Evolutionary conservation across 1,140 invertebrate species (phyloP).

Genomic region (Caenorhabditis remanei): DNA sequence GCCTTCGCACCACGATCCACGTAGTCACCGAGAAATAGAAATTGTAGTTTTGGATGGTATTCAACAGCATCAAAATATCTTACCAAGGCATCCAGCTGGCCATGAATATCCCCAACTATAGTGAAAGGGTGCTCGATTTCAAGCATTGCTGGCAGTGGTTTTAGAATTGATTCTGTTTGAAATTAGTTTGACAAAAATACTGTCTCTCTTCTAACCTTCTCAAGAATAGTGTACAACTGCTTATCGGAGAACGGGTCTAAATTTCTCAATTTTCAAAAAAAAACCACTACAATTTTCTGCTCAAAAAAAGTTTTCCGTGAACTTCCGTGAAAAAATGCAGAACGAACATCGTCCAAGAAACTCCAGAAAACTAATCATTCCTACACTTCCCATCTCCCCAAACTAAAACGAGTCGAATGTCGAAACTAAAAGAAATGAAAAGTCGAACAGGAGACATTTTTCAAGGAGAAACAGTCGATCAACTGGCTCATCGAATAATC

Average conservation of each 20-base stretch:
- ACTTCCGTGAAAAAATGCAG: no score
- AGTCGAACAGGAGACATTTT: background rate
- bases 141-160: constrained; percentile 59
- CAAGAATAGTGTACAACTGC: constrained; percentile 7
- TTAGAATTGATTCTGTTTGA: background rate
- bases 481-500: constrained; percentile 13
- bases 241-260: constrained; percentile 2
- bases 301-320: no score
- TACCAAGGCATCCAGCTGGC: constrained; percentile 81
- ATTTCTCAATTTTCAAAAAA: background rate
- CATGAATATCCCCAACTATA: constrained; percentile 81
- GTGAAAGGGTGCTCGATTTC: constrained; percentile 71
- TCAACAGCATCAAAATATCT: constrained; percentile 80
- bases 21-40: constrained; percentile 94
- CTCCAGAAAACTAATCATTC: no score
- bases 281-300: no score
- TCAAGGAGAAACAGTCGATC: constrained; percentile 13
- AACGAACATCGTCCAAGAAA: no score
- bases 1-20: constrained; percentile 89
- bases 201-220: background rate
- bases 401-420: background rate
- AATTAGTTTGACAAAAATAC: no score
- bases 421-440: background rate
- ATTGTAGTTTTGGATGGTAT: constrained; percentile 97
- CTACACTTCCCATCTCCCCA: no score